Evolutionary conservation across 2,113 vertebrate genomes (phyloP).

Genomic region (Vombatus ursinus): DNA sequence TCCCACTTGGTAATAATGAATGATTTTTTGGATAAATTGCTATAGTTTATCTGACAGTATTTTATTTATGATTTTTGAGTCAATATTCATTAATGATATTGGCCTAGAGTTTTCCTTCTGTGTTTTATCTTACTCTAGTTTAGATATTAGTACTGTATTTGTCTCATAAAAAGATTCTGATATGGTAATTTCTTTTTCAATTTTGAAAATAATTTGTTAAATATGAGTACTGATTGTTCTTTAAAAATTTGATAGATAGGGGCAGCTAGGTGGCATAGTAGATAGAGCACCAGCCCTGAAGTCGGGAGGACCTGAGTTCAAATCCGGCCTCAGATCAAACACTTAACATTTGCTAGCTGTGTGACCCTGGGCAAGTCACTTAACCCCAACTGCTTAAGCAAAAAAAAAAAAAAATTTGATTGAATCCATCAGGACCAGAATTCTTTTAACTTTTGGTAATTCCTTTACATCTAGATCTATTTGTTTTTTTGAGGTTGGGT

Average conservation of each 20-base stretch:
- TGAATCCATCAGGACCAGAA: neutral
- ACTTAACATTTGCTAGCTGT: too few relatives aligned
- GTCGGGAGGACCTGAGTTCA: too few relatives aligned
- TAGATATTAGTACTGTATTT: neutral
- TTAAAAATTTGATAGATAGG: neutral
- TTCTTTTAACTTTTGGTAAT: neutral
- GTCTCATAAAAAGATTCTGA: neutral
- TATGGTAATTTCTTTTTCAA: neutral
- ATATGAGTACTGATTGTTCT: neutral
- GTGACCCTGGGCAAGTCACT: too few relatives aligned
- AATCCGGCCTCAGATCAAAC: too few relatives aligned
- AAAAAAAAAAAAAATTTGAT: too few relatives aligned
- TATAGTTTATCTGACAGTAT: neutral
- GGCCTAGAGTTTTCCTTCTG: neutral
- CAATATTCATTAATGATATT: neutral
- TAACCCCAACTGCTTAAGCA: too few relatives aligned
- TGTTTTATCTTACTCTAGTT: neutral
- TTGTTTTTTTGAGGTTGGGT: neutral
- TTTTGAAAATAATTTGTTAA: neutral
- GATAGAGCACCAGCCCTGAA: too few relatives aligned
- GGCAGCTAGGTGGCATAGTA: too few relatives aligned
- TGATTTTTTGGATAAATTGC: neutral
- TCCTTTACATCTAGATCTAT: neutral
- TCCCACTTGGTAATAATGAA: neutral
- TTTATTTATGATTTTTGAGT: neutral